These are phyloP conservation scores for Pseudochirops corinnae DNA, from an alignment of 2,797 vertebrate species.

Conservation along the genomic window DNA sequence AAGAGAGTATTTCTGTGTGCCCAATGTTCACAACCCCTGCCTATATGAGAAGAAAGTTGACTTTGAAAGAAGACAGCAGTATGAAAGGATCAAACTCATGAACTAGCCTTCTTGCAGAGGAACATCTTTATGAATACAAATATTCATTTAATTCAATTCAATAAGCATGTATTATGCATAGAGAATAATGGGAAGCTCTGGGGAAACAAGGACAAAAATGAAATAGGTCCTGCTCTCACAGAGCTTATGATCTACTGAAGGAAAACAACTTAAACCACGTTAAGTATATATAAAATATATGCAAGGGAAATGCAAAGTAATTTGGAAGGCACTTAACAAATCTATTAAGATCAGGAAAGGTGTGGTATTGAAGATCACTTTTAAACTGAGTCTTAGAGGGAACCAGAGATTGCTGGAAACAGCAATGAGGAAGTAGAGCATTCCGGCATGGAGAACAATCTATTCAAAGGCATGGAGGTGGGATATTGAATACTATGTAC, in stretches of 20 bases:
- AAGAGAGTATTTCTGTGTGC: constrained; percentile 31
- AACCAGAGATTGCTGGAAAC: neutral
- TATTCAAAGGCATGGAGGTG: neutral
- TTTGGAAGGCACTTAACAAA: neutral
- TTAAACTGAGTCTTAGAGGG: neutral
- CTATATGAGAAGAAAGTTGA: neutral
- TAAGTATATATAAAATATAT: neutral
- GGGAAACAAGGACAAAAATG: neutral
- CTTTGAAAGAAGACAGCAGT: neutral
- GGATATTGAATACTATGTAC: neutral
- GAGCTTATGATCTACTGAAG: neutral
- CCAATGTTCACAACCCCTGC: neutral
- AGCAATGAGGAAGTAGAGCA: neutral
- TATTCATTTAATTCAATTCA: neutral
- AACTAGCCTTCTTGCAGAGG: neutral
- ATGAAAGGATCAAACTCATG: neutral
- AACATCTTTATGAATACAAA: neutral
- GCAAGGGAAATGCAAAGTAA: neutral
- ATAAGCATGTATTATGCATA: neutral
- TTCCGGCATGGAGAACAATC: neutral
- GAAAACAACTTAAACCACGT: neutral
- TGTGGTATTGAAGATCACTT: neutral
- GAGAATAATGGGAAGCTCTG: neutral
- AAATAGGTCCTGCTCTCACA: neutral
- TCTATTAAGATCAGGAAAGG: neutral